These are phyloP conservation scores for Halcyon smyrnensis DNA, from an alignment of 2,797 vertebrate genomes.

Conservation along the genomic window DNA sequence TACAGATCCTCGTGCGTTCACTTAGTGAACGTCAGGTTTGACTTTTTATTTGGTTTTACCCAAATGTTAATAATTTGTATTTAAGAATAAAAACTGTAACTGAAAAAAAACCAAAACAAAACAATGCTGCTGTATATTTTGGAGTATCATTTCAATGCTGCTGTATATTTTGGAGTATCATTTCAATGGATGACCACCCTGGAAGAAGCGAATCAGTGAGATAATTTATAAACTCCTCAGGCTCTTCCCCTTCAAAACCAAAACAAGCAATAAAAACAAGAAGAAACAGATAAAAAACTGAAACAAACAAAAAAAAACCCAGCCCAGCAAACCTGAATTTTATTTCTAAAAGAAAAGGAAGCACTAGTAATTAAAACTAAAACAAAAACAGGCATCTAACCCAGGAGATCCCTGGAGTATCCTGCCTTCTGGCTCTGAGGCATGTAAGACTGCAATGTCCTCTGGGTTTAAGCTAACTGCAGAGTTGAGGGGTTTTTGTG, in stretches of 20 bases:
- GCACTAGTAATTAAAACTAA: neutral
- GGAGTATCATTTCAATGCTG: neutral
- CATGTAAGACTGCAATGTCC: fast-evolving
- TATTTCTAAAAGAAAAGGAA: neutral
- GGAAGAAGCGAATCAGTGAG: neutral
- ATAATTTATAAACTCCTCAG: neutral
- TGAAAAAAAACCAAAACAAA: no score
- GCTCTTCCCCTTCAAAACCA: neutral
- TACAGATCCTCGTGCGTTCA: neutral
- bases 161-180: neutral
- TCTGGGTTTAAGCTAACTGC: neutral
- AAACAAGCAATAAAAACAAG: neutral
- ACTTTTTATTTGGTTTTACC: neutral
- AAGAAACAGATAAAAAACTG: neutral
- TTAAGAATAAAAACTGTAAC: neutral
- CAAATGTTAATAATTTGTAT: neutral
- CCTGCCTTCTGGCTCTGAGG: neutral
- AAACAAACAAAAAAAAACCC: neutral
- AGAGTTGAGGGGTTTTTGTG: neutral
- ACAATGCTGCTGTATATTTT: neutral
- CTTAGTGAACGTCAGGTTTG: neutral
- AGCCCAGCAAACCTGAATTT: neutral
- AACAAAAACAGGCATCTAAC: neutral
- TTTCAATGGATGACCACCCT: neutral
- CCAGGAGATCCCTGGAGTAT: neutral